Evolutionary conservation across 1,140 invertebrate species (phyloP), one percentile per base, ranked within the genome.

Genomic region (Spodoptera frugiperda): DNA sequence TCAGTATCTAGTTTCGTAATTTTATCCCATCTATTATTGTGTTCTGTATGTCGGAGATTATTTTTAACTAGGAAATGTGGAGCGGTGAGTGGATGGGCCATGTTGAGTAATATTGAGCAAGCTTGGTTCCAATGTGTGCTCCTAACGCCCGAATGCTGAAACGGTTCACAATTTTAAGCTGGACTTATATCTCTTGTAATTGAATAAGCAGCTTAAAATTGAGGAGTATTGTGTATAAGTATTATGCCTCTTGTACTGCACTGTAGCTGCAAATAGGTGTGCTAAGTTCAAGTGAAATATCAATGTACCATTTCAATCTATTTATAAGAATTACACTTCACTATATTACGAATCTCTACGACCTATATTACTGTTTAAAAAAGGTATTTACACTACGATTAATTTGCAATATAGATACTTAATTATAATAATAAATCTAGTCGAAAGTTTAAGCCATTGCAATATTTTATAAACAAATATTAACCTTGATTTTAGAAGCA

Each of bases 361-460:
- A 25, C 25, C 70, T 73, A 73, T 73, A 57, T 57, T 44, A 77
- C 57, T 68, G 19, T 17, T 68, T 73, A 61, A 17, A n/a, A 48
- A 54, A 63, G 51, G 30, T 75, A 73, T 75, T 49, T 63, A 75
- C 57, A 53, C 67, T 70, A 70, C 30, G 48, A 71, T 79, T 67
- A 75, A 82, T 79, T 84, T 85, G 85, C 87, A 85, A 87, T 86
- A 89, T 89, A 89, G 84, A 76, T 91, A 91, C 85, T 86, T 90
- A 86, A 87, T 90, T 82, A 90, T 90, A 90, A 87, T 89, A 90
- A 91, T 89, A 87, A 78, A 87, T 94, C 90, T 93, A 93, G 90
- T 93, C 91, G 87, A 79, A 91, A 91, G 84, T 89, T 87, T 88
- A 89, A 90, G 92, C 92, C 91, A 92, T 92, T 90, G 88, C 90